Conservation (phyloP, 2,797 vertebrate genomes). For the Hemibagrus guttatus region DNA sequence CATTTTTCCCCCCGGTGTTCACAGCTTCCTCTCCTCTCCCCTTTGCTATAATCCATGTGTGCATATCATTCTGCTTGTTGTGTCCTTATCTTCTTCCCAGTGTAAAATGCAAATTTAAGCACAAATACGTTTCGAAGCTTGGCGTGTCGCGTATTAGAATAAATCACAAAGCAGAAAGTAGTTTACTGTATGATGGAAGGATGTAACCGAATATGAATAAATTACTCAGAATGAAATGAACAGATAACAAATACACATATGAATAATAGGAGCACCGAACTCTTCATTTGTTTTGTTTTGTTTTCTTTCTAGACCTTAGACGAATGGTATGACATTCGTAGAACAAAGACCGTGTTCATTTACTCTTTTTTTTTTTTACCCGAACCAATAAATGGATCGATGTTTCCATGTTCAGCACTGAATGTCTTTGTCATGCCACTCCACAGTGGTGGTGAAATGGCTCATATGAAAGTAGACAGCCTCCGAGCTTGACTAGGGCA, state of each 20-base stretch:
- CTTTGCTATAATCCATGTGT: conserved; percentile 10
- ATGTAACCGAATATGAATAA: background rate
- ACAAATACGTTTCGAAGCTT: conserved; percentile 9
- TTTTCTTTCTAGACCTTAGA: background rate
- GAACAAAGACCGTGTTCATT: background rate
- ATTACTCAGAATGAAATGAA: background rate
- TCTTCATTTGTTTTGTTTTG: background rate
- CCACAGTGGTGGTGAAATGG: no score
- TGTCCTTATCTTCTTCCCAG: background rate
- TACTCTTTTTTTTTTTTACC: no score
- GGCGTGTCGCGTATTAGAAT: background rate
- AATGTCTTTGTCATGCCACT: no score
- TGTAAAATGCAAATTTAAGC: conserved; percentile 37
- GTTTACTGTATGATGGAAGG: background rate
- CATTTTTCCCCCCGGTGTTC: background rate
- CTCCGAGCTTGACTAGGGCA: no score
- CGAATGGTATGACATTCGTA: background rate
- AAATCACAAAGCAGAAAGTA: background rate
- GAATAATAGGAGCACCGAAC: background rate
- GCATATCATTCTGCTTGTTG: background rate
- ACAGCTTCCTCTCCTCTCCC: background rate
- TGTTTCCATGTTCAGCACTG: no score
- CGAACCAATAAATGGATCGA: no score
- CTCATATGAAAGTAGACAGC: no score
- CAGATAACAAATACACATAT: background rate